phyloP scores from a whole-genome alignment of 2,797 vertebrate genomes.

The Atherinosoma microstoma region DNA sequence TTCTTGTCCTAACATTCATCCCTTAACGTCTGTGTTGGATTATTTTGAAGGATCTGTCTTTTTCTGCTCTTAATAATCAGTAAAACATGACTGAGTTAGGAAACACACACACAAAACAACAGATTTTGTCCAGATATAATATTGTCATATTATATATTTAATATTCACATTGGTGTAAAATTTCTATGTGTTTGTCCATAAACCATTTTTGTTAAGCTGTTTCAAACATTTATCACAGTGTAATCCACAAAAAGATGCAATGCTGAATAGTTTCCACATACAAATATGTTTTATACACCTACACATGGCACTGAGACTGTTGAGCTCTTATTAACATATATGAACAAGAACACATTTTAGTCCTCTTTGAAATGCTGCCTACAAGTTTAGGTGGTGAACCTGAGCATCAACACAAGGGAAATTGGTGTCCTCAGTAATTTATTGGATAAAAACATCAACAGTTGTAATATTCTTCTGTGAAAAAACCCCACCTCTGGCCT shows the following conservation, averaged over 20 bases:
- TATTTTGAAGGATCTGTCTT: not conserved
- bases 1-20: conserved; percentile 28
- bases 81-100: not conserved
- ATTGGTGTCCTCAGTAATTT: not conserved
- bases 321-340: too few relatives aligned
- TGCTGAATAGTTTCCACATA: too few relatives aligned
- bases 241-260: too few relatives aligned
- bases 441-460: not conserved
- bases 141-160: not conserved
- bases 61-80: not conserved
- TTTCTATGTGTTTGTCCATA: not conserved
- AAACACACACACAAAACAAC: conserved; percentile 2
- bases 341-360: too few relatives aligned
- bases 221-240: not conserved
- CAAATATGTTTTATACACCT: too few relatives aligned
- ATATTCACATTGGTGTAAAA: not conserved
- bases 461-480: not conserved
- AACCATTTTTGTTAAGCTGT: not conserved
- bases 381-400: too few relatives aligned
- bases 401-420: too few relatives aligned
- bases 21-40: conserved; percentile 12
- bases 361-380: too few relatives aligned
- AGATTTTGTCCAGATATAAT: not conserved
- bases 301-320: too few relatives aligned
- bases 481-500: too few relatives aligned